phyloP scores from a whole-genome alignment of 2,797 vertebrate species.

The Podarcis siculus region DNA sequence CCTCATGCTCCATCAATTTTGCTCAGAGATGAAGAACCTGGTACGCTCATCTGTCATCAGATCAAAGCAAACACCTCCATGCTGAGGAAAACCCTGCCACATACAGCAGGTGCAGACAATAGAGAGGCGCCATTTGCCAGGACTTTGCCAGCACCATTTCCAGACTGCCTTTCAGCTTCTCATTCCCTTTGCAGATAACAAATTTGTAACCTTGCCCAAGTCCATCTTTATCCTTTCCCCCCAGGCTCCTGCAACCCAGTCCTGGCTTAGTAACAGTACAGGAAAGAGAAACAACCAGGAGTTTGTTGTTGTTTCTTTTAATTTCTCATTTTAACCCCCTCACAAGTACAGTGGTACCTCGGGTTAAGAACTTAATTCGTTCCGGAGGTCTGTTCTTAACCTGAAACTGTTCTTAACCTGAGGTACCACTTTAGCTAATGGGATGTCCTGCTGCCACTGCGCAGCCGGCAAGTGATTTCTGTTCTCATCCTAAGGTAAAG shows the following conservation, averaged over 20 bases:
- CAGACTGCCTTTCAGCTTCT: background rate
- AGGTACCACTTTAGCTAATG: too few relatives aligned
- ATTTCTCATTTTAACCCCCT: background rate
- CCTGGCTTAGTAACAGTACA: background rate
- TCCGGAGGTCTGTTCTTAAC: too few relatives aligned
- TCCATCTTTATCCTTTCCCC: background rate
- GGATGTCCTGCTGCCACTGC: too few relatives aligned
- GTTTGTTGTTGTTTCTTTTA: background rate
- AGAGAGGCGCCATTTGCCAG: background rate
- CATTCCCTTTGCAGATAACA: background rate
- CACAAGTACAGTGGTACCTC: background rate
- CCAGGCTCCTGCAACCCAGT: background rate
- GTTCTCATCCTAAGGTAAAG: too few relatives aligned
- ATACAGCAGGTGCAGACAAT: background rate
- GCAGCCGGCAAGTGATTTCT: too few relatives aligned
- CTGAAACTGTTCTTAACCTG: too few relatives aligned
- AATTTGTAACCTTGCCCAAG: slow-evolving; percentile 1
- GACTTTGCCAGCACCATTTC: background rate
- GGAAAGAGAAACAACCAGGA: background rate
- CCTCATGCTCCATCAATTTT: background rate
- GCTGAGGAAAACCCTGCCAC: background rate
- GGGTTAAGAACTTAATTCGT: too few relatives aligned
- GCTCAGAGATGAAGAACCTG: background rate
- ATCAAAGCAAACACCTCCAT: background rate
- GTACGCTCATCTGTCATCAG: background rate